Conservation (phyloP, 1,140 invertebrate species). For the Drosophila virilis region DNA sequence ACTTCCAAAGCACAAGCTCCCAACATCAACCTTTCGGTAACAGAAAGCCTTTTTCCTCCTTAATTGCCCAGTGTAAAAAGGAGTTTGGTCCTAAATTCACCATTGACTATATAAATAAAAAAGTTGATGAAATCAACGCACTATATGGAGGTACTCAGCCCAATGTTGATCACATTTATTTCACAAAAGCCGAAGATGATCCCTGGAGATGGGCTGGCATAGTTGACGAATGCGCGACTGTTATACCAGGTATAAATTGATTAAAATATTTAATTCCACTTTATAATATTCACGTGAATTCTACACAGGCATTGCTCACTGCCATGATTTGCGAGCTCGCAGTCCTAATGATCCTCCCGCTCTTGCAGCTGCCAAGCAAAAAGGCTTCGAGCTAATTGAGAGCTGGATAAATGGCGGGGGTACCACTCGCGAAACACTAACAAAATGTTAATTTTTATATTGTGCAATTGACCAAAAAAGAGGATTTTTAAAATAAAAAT, state of each 20-base stretch:
- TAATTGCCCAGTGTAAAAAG: conserved; percentile 18
- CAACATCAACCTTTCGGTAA: conserved; percentile 33
- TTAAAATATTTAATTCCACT: neutral
- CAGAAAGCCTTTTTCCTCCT: neutral
- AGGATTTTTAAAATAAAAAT: no score
- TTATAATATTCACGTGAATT: neutral
- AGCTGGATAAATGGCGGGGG: conserved; percentile 11
- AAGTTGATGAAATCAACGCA: conserved; percentile 16
- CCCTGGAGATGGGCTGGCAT: conserved; percentile 84
- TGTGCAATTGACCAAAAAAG: neutral
- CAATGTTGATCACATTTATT: conserved; percentile 86
- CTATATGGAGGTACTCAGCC: conserved; percentile 86
- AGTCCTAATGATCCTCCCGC: conserved; percentile 6
- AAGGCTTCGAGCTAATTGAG: conserved; percentile 2
- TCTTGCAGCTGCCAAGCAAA: conserved; percentile 7
- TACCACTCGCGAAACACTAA: neutral
- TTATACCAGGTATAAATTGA: conserved; percentile 25
- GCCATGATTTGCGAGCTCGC: conserved; percentile 1
- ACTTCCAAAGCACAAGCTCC: conserved; percentile 32
- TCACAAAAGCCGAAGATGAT: conserved; percentile 87
- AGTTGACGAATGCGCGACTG: conserved; percentile 20
- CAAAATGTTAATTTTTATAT: neutral
- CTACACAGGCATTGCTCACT: conserved; percentile 22
- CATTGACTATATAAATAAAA: conserved; percentile 29
- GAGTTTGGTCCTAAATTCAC: conserved; percentile 29